phyloP scores from a whole-genome alignment of 2,113 vertebrate genomes.

The Corythaeola cristata region DNA sequence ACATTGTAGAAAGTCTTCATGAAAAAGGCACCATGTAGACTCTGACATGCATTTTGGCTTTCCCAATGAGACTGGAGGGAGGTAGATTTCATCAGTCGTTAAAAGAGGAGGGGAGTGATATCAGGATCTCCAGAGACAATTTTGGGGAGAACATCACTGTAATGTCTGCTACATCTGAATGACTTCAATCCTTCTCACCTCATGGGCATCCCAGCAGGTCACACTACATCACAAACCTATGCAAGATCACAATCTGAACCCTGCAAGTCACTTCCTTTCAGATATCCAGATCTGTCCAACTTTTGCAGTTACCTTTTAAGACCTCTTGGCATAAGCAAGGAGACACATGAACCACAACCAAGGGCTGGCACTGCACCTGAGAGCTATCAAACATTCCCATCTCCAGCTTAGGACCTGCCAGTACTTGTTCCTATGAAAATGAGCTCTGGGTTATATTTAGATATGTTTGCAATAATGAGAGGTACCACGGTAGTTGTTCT shows the following conservation, averaged over 20 bases:
- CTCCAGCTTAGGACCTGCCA: not conserved
- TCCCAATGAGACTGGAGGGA: not conserved
- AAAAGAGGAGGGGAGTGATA: not conserved
- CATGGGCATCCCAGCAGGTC: not conserved
- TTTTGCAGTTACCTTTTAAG: not conserved
- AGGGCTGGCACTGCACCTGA: not conserved
- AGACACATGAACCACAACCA: not conserved
- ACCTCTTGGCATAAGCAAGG: not conserved
- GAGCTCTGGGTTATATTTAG: constrained; percentile 38
- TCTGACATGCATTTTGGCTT: not conserved
- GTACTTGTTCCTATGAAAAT: constrained; percentile 20
- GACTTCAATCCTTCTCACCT: not conserved
- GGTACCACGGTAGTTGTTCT: not conserved
- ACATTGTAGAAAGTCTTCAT: not conserved
- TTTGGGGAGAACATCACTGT: not conserved
- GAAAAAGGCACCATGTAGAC: not conserved
- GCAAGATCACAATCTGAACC: not conserved
- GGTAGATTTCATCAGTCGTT: not conserved
- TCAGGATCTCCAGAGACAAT: not conserved
- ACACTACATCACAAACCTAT: not conserved
- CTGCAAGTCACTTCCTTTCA: not conserved
- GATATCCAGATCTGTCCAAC: not conserved
- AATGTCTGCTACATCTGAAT: not conserved
- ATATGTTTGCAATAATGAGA: not conserved
- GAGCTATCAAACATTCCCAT: constrained; percentile 8